phyloP scores from a whole-genome alignment of 2,888 invertebrate genomes.

The Dendrolimus houi region DNA sequence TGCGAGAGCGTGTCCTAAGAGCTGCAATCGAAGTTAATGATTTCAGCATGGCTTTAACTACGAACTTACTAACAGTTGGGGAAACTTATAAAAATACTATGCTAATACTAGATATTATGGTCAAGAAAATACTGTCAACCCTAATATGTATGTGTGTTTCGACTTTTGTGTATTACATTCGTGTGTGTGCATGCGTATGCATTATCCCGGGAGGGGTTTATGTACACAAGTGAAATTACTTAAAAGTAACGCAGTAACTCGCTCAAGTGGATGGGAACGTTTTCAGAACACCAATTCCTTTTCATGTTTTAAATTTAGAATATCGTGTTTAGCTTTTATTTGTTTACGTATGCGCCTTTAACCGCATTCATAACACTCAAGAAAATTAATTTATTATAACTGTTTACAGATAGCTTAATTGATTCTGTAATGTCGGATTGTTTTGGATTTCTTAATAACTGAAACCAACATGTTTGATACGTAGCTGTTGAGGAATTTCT shows the following conservation, averaged over 20 bases:
- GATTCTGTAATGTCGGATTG: neutral
- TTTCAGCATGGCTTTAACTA: too few relatives aligned
- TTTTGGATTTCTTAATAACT: neutral
- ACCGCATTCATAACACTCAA: neutral
- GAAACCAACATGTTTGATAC: neutral
- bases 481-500: neutral
- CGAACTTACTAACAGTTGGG: too few relatives aligned
- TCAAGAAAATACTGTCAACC: neutral
- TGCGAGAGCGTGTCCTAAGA: too few relatives aligned
- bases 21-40: too few relatives aligned
- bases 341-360: neutral
- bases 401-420: neutral
- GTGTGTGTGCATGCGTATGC: conserved; percentile 5
- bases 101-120: too few relatives aligned
- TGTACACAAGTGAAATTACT: conserved; percentile 68
- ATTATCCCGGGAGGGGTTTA: conserved; percentile 57
- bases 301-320: conserved; percentile 29
- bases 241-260: conserved; percentile 44
- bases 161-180: neutral
- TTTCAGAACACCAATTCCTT: conserved; percentile 45
- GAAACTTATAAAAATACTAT: too few relatives aligned
- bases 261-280: conserved; percentile 65
- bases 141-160: neutral
- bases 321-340: conserved; percentile 23
- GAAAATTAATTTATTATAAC: neutral